Base-by-base conservation (phyloP, 2,888 invertebrate genomes). In the Leptothorax acervorum region DNA sequence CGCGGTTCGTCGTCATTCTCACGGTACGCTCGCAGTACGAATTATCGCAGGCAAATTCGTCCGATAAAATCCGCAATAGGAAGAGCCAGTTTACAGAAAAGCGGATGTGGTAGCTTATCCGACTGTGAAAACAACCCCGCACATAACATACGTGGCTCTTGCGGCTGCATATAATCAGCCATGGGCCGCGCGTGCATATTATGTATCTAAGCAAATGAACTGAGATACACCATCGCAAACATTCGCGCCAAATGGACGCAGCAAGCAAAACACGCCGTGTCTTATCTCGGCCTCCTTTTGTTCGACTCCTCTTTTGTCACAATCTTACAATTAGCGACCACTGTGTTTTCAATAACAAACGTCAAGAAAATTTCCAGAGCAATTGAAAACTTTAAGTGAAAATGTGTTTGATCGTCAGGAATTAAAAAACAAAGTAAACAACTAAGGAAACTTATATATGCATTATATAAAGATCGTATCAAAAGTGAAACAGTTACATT, bases 161-260 rank as follows among this genome's bases (percentile, higher is more conserved):
- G 39, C 48, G 53, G 18, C n/a, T 57, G 63, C 60, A 60, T 23
- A 66, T 76, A 83, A 82, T 84, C 65, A 78, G 78, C 74, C 45
- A 74, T 66, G 28, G 28, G 28, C 48, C 51, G 39, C 28, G 23
- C 62, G 23, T 39, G 62, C 35, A 57, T 68, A 68, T 60, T 68
- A 68, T 60, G 66, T 85, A 82, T 78, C 88, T 79, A 86, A 89
- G 83, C 79, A 87, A 88, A 89, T 70, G 76, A 82, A 76, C 60
- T 35, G 31, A 82, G 73, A 87, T 82, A 81, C 66, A 45, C 42
- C 18, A 48, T 57, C 83, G 57, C 51, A 66, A 73, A 82, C 51
- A 66, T 57, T 5, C 28, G 42, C 60, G 42, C 28, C 11, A 60
- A 62, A 85, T 81, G 74, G 55, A 71, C 31, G 70, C 18, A 11